A percentile compares a stretch with the other conserved stretches of the same genome.
These are phyloP conservation scores for Drosophila eugracilis DNA, from an alignment of 1,140 invertebrate species.

Conservation along the genomic window DNA sequence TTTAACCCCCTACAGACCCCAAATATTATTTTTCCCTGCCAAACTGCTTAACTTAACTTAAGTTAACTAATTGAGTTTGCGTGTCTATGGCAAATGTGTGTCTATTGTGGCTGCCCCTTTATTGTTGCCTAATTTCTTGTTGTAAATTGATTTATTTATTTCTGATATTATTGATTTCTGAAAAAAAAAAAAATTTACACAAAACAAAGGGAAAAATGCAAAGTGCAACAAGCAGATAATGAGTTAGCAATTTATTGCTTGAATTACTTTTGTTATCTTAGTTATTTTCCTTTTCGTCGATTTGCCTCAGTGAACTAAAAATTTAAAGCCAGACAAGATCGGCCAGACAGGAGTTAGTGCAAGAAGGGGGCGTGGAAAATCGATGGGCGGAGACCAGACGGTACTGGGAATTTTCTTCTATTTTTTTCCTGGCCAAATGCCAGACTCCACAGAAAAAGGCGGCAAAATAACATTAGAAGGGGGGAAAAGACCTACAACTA, in stretches of 20 bases:
- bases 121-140: conserved; percentile 46
- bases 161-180: conserved; percentile 62
- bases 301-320: conserved; percentile 21
- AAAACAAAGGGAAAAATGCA: conserved; percentile 48
- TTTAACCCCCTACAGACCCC: neutral
- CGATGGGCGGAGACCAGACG: conserved; percentile 46
- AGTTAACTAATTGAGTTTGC: conserved; percentile 77
- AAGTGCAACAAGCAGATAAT: conserved; percentile 42
- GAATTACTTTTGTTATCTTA: conserved; percentile 49
- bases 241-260: conserved; percentile 62
- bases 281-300: neutral
- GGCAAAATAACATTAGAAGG: conserved; percentile 45
- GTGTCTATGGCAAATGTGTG: conserved; percentile 69
- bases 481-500: conserved; percentile 17
- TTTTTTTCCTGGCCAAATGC: conserved; percentile 62
- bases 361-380: conserved; percentile 7
- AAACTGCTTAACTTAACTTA: conserved; percentile 47
- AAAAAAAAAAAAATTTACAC: conserved; percentile 70
- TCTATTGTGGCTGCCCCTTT: conserved; percentile 35
- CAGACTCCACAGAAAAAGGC: conserved; percentile 63
- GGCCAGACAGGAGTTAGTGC: neutral
- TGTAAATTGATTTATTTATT: conserved; percentile 28
- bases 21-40: conserved; percentile 1
- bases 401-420: conserved; percentile 40
- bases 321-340: conserved; percentile 46